Evolutionary conservation across 2,797 vertebrate genomes (phyloP).

Genomic region (Acrossocheilus wenchowensis): DNA sequence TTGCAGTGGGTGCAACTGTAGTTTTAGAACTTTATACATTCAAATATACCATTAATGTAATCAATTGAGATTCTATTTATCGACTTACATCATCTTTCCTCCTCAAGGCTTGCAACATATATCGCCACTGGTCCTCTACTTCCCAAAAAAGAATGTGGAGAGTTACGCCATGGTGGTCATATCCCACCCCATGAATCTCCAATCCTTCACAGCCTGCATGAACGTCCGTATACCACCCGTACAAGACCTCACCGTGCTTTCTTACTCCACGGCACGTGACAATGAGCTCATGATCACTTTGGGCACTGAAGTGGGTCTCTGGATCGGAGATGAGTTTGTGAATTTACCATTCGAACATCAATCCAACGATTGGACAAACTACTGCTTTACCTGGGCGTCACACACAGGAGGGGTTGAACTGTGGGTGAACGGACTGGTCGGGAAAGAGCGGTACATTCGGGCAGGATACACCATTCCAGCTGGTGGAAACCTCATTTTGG

Average conservation of each 20-base stretch:
- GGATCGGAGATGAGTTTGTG: slow-evolving; percentile 80
- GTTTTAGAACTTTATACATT: not conserved
- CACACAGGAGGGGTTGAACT: slow-evolving; percentile 69
- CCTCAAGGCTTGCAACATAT: slow-evolving; percentile 63
- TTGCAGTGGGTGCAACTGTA: not conserved
- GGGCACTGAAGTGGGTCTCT: slow-evolving; percentile 74
- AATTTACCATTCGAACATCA: slow-evolving; percentile 76
- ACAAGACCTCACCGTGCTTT: slow-evolving; percentile 77
- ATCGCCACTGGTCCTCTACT: slow-evolving; percentile 83
- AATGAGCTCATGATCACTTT: slow-evolving; percentile 81
- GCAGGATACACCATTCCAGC: slow-evolving; percentile 69
- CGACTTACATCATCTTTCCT: not conserved
- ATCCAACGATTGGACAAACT: slow-evolving; percentile 79
- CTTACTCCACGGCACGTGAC: slow-evolving; percentile 77
- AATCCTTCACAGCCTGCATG: slow-evolving; percentile 82
- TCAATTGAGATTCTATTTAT: not conserved
- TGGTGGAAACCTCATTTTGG: slow-evolving; percentile 77
- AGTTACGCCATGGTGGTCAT: slow-evolving; percentile 77
- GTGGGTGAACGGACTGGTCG: slow-evolving; percentile 82
- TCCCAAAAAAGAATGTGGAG: slow-evolving; percentile 70
- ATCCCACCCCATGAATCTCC: slow-evolving; percentile 68
- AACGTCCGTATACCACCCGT: slow-evolving; percentile 67
- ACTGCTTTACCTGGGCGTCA: slow-evolving; percentile 83
- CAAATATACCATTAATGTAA: not conserved
- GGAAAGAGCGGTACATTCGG: slow-evolving; percentile 70